Conservation (phyloP, 2,113 vertebrate species). For the Psittacula cyanocephala region DNA sequence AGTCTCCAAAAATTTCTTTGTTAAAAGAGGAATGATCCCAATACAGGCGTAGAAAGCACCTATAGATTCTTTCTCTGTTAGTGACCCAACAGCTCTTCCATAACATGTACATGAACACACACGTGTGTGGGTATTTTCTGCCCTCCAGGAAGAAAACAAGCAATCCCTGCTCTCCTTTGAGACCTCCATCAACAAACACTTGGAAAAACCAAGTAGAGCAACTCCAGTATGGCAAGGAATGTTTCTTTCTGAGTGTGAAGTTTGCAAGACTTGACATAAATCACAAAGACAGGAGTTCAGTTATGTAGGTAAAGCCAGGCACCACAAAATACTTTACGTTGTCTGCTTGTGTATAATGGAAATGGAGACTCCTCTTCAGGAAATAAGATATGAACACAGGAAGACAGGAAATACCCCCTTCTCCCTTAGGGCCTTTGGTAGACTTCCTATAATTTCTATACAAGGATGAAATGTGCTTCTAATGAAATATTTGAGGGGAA, state of each 20-base stretch:
- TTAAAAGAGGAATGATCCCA: background rate
- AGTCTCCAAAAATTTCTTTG: background rate
- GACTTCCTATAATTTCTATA: constrained; percentile 52
- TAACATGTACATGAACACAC: background rate
- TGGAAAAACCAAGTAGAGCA: background rate
- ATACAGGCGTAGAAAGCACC: background rate
- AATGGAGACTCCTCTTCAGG: background rate
- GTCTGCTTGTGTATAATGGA: background rate
- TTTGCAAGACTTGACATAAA: background rate
- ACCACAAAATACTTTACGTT: background rate
- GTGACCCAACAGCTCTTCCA: background rate
- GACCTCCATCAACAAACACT: background rate
- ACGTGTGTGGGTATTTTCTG: background rate
- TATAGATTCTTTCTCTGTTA: background rate
- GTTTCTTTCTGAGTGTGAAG: background rate
- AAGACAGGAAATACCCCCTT: constrained; percentile 35
- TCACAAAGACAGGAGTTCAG: background rate
- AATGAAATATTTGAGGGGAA: background rate
- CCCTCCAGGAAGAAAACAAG: background rate
- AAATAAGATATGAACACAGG: constrained; percentile 36
- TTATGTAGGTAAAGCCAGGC: background rate
- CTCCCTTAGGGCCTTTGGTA: constrained; percentile 11
- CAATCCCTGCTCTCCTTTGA: background rate
- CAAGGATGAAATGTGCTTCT: constrained; percentile 39
- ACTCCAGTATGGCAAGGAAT: background rate